Evolutionary conservation across 2,797 vertebrate genomes (phyloP).

Genomic region (Xiphophorus birchmanni): DNA sequence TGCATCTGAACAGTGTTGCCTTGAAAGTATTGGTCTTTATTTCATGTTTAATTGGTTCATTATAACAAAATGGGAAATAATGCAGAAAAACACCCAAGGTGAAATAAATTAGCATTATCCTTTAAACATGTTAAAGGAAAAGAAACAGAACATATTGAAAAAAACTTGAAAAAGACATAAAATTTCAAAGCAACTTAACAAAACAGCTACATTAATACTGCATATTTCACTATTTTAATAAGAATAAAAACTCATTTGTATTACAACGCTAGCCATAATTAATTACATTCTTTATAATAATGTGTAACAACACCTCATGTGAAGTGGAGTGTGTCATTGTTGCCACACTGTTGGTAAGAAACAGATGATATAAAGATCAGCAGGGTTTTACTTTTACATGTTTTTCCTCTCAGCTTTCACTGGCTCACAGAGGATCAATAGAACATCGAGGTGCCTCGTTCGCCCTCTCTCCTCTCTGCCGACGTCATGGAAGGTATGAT

Average conservation of each 20-base stretch:
- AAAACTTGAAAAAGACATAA: not conserved
- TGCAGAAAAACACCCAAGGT: not conserved
- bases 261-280: not conserved
- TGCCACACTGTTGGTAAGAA: constrained; percentile 12
- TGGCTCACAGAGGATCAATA: constrained; percentile 35
- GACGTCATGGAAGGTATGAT: constrained; percentile 82
- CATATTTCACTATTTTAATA: not conserved
- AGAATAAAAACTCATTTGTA: not conserved
- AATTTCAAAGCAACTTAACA: not conserved
- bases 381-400: constrained; percentile 22
- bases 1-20: not conserved
- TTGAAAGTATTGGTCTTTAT: not conserved
- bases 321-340: not conserved
- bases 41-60: not conserved
- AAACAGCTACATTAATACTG: not conserved
- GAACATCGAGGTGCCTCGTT: constrained; percentile 19
- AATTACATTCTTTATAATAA: not conserved
- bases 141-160: not conserved
- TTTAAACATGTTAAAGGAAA: not conserved
- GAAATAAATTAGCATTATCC: not conserved
- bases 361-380: constrained; percentile 10
- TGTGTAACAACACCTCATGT: not conserved
- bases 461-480: constrained; percentile 45
- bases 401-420: constrained; percentile 22
- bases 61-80: not conserved